These are phyloP conservation scores for Diabrotica virgifera DNA, from an alignment of 1,140 invertebrate species.

Conservation along the genomic window DNA sequence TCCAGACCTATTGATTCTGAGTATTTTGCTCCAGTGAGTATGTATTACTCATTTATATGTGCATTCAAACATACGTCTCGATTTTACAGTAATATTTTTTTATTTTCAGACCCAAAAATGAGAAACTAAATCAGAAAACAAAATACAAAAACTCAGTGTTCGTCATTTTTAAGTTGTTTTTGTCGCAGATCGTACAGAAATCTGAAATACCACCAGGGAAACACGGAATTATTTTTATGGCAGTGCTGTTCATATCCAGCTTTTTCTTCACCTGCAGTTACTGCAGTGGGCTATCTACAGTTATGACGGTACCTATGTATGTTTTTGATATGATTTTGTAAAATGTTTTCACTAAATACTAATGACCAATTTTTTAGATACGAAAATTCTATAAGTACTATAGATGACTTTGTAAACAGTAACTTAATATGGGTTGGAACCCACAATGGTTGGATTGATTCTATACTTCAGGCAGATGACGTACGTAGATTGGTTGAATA, in stretches of 20 bases:
- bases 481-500: slow-evolving; percentile 17
- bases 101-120: too few relatives aligned
- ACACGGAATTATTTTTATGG: slow-evolving; percentile 27
- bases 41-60: too few relatives aligned
- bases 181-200: slow-evolving; percentile 23
- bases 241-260: slow-evolving; percentile 49
- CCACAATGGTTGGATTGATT: slow-evolving; percentile 36
- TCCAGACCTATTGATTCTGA: too few relatives aligned
- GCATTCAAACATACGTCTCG: too few relatives aligned
- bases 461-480: slow-evolving; percentile 31
- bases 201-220: slow-evolving; percentile 12
- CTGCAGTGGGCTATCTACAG: slow-evolving; percentile 54
- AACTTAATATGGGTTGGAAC: slow-evolving; percentile 34
- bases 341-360: too few relatives aligned
- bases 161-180: slow-evolving; percentile 26
- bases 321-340: too few relatives aligned
- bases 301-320: slow-evolving; percentile 52
- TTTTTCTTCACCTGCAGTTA: slow-evolving; percentile 54
- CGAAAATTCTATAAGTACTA: slow-evolving; percentile 33
- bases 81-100: too few relatives aligned
- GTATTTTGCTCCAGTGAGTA: too few relatives aligned
- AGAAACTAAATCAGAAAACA: too few relatives aligned
- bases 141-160: slow-evolving; percentile 15
- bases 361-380: slow-evolving; percentile 27
- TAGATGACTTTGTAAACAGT: slow-evolving; percentile 32